Percentiles rank a stretch among this genome's conserved stretches.
Conservation (phyloP, 2,797 vertebrate species). For the Sparidentex hasta region DNA sequence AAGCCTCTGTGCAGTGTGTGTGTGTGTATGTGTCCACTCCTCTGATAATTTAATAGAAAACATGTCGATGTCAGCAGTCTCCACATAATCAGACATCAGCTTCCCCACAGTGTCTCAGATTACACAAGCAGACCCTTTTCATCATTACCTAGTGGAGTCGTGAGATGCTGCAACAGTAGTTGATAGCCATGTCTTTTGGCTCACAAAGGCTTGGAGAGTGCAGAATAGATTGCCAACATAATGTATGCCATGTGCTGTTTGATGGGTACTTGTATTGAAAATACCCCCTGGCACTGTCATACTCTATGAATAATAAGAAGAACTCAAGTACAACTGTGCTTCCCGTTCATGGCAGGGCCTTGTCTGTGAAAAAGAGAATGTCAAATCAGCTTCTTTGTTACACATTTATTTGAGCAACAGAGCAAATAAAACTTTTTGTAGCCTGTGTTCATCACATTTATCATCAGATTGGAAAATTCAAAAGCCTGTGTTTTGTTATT, state of each 20-base stretch:
- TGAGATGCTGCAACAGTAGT: slow-evolving; percentile 12
- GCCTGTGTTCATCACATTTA: neutral
- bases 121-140: slow-evolving; percentile 12
- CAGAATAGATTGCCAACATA: slow-evolving; percentile 25
- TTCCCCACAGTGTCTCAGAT: neutral
- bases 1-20: neutral
- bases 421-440: neutral
- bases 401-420: slow-evolving; percentile 4
- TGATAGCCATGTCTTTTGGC: slow-evolving; percentile 18
- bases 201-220: slow-evolving; percentile 25
- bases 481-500: too few species aligned
- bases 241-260: slow-evolving; percentile 42
- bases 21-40: neutral
- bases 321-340: slow-evolving; percentile 37
- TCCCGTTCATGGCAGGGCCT: slow-evolving; percentile 28
- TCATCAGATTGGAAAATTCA: neutral
- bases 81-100: neutral
- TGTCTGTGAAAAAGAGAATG: neutral
- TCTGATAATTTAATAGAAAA: neutral
- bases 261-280: slow-evolving; percentile 49
- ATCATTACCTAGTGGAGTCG: slow-evolving; percentile 19
- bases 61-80: neutral
- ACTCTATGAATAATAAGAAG: slow-evolving; percentile 66
- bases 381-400: slow-evolving; percentile 12
- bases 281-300: slow-evolving; percentile 36